Evolutionary conservation across 2,113 vertebrate species (phyloP).

Genomic region (Dromiciops gliroides): DNA sequence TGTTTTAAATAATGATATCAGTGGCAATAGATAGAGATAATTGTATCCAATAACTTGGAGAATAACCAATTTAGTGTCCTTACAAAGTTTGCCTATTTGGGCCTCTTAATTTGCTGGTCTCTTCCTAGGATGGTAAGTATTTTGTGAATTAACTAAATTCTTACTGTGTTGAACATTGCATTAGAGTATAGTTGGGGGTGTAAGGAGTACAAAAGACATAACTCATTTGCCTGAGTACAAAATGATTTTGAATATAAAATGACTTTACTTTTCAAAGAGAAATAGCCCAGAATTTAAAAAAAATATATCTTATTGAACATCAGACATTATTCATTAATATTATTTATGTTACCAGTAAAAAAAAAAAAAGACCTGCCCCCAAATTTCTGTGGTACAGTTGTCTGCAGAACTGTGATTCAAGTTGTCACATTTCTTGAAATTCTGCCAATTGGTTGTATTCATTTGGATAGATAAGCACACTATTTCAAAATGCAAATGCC

Average conservation of each 20-base stretch:
- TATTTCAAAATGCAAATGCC: neutral
- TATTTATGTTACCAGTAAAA: neutral
- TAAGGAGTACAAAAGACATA: neutral
- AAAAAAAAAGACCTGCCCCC: neutral
- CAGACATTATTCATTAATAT: neutral
- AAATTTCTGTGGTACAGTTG: neutral
- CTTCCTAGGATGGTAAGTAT: neutral
- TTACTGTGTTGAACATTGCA: neutral
- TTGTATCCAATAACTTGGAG: rapidly evolving
- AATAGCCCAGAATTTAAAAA: neutral
- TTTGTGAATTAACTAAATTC: neutral
- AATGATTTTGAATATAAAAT: neutral
- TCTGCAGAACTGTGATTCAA: neutral
- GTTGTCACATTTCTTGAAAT: neutral
- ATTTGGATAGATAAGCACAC: neutral
- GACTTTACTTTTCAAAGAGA: neutral
- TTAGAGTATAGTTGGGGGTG: neutral
- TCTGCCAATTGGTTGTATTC: neutral
- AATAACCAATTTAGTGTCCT: neutral
- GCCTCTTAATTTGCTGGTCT: neutral
- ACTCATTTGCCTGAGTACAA: neutral
- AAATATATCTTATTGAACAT: neutral
- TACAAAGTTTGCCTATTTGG: neutral
- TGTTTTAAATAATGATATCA: neutral
- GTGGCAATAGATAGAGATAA: rapidly evolving